phyloP scores from a whole-genome alignment of 2,797 vertebrate species.

The Merluccius polli region DNA sequence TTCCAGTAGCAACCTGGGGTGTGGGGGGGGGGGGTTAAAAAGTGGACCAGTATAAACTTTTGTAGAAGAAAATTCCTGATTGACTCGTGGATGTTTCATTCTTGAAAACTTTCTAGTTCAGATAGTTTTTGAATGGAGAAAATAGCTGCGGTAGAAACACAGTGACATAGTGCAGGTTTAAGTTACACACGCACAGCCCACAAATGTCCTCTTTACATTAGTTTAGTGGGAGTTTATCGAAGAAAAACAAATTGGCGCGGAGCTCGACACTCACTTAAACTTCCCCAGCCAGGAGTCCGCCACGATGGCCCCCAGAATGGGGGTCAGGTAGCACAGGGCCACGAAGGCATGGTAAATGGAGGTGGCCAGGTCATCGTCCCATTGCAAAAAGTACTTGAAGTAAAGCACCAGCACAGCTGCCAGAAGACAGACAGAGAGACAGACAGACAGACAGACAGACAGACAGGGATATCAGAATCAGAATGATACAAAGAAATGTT shows the following conservation, averaged over 20 bases:
- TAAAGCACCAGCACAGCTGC: constrained; percentile 90
- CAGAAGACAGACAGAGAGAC: constrained; percentile 9
- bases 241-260: background rate
- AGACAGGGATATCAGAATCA: too few relatives aligned
- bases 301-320: constrained; percentile 87
- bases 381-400: constrained; percentile 83
- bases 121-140: too few relatives aligned
- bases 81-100: too few relatives aligned
- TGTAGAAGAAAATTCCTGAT: too few relatives aligned
- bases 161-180: background rate
- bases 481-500: too few relatives aligned
- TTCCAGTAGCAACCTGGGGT: background rate
- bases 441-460: background rate
- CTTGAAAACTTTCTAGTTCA: too few relatives aligned
- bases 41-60: too few relatives aligned
- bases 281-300: constrained; percentile 97
- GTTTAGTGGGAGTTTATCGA: background rate
- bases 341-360: constrained; percentile 90
- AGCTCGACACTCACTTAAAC: constrained; percentile 81
- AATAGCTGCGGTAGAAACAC: too few relatives aligned
- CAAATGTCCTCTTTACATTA: too few relatives aligned
- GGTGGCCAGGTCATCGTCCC: constrained; percentile 82
- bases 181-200: background rate
- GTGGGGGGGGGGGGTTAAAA: background rate
- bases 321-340: constrained; percentile 90